Base-by-base conservation (phyloP, 2,113 vertebrate species). In the Seriola aureovittata region DNA sequence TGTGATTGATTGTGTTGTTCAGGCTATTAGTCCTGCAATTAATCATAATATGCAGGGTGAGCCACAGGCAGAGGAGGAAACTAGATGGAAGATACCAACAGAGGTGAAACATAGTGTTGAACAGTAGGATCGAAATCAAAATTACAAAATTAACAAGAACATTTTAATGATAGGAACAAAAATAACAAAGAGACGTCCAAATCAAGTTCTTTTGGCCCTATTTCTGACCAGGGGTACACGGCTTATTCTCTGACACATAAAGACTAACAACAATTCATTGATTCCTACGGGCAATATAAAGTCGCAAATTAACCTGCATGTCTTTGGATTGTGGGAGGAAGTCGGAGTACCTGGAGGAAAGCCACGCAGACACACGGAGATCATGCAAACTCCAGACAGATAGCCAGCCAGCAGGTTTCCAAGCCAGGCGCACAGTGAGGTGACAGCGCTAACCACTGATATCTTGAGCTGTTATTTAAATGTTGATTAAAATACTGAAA, bases 1-100 rank as follows among this genome's bases (percentile, higher is more conserved):
- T 44, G 44, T 46, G 80, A 85, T 63, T 21, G 66, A 81, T 77
- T 50, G 55, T 48, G 34, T 5, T 16, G 54, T 66, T 71, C 14
- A 42, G 29, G 63, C 29, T 38, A 8, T 76, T 65, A 74, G 66
- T 34, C 14, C 21, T 5, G 12, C 52, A 25, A 71, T 75, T 83
- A 75, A 80, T 83, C 60, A 80, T 57, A 34, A 60, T 48, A 17
- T 46, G 16, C 21, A 21, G 17, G 8, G 9, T 54, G 68, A 76
- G 50, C 54, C 70, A 50, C 17, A 72, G n/a, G 23, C 52, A 29
- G 50, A 44, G 16, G 16, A 48, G n/a, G 59, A 38, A 63, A 16
- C 16, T 42, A 23, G 63, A 60, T 32, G 46, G 34, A 44, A 54
- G 63, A 60, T 17, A 52, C 8, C 7, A 25, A 21, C 3, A 5